Percentiles rank a stretch among this genome's conserved stretches.
Evolutionary conservation across 2,888 invertebrate genomes (phyloP).

Genomic region (Epiblema foenella): DNA sequence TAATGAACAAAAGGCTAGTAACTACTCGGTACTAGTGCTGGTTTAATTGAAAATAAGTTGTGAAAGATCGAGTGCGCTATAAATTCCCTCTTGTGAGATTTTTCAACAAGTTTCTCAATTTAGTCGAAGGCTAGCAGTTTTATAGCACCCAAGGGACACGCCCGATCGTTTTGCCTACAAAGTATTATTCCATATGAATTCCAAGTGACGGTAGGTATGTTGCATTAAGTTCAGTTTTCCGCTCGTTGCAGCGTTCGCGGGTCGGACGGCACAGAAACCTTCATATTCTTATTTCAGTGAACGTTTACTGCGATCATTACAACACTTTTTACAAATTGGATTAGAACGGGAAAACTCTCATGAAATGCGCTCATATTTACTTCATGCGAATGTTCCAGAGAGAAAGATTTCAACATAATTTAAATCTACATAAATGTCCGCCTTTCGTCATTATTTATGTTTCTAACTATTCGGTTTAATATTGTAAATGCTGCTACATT

Average conservation of each 20-base stretch:
- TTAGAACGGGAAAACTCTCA: conserved; percentile 63
- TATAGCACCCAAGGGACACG: conserved; percentile 67
- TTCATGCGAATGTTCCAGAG: conserved; percentile 30
- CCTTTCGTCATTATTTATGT: conserved; percentile 26
- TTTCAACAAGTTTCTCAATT: conserved; percentile 79
- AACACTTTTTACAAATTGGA: conserved; percentile 73
- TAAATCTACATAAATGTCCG: conserved; percentile 37
- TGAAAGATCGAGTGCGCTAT: conserved; percentile 53
- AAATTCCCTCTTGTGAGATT: conserved; percentile 69
- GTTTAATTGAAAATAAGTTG: conserved; percentile 40
- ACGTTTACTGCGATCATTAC: conserved; percentile 64
- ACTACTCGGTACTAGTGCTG: neutral
- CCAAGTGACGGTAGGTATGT: conserved; percentile 63
- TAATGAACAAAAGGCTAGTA: neutral
- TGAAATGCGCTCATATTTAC: conserved; percentile 51
- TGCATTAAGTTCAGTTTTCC: conserved; percentile 65
- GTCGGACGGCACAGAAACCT: conserved; percentile 63
- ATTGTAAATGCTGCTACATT: neutral
- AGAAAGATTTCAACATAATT: conserved; percentile 26
- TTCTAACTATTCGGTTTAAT: conserved; percentile 20
- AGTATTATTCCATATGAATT: conserved; percentile 78
- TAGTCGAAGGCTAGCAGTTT: conserved; percentile 74
- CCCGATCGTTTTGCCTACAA: conserved; percentile 75
- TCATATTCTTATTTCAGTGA: conserved; percentile 67
- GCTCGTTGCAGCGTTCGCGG: conserved; percentile 56